Evolutionary conservation across 1,140 invertebrate genomes (phyloP), one percentile per base, ranked within the genome.

Genomic region (Sogatella furcifera): DNA sequence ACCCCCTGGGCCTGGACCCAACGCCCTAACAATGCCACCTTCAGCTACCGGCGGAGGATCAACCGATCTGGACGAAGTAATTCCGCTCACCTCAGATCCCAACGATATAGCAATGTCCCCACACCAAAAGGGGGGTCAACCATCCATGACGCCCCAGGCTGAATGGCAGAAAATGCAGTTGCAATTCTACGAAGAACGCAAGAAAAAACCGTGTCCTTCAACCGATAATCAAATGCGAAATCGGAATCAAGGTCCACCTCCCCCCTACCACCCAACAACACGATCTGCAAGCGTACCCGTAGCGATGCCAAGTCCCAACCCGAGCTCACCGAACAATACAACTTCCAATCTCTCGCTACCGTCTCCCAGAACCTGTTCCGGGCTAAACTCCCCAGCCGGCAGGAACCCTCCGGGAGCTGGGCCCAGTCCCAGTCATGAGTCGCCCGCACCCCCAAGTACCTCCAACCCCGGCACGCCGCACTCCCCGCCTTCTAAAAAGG

Each of bases 121-220:
- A 8, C 49, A 56, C 34, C 34, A 9, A 38, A 38, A 38, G 49
- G n/a, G n/a, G n/a, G n/a, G 49, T 13, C 55, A 53, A 24, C 52
- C 52, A 8, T 53, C 59, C 5, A 17, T 60, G 66, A 71, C 53
- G 13, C 49, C 49, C 67, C 76, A 82, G 72, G 81, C 89, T 73
- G 89, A 92, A 70, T 95, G 92, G 92, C 85, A 90, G 64, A 92
- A 94, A 72, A 74, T 95, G 54, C 91, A 94, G 68, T 82, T 88
- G 68, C 85, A 88, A 69, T 89, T 89, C 75, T 84, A 86, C 69
- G 89, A 90, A 65, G 86, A 80, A 52, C 77, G 78, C 62, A 76
- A 76, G 67, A 79, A 80, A 67, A 78, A 68, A 67, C 65, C 67
- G 64, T 74, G 77, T 67, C 74, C 72, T 65, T 72, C 74, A 73